phyloP scores from a whole-genome alignment of 2,113 vertebrate genomes.

The Microcebus murinus region DNA sequence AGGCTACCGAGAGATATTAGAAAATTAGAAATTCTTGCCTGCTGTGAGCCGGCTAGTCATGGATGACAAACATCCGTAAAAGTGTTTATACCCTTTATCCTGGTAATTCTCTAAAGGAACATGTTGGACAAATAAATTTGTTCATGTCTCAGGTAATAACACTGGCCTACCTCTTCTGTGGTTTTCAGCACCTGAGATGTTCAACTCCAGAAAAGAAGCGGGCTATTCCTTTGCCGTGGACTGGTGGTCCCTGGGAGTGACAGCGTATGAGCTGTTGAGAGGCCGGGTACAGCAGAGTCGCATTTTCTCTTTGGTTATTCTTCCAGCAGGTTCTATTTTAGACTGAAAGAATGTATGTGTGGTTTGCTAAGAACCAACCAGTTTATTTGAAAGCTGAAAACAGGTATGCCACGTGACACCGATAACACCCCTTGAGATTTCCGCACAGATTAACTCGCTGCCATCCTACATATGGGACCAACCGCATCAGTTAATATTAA shows the following conservation, averaged over 20 bases:
- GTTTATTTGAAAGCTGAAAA: not conserved
- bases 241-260: slow-evolving; percentile 92
- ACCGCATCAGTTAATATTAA: not conserved
- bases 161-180: slow-evolving; percentile 12
- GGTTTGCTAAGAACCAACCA: not conserved
- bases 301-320: not conserved
- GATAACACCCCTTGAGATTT: not conserved
- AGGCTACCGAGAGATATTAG: not conserved
- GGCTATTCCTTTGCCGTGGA: slow-evolving; percentile 94
- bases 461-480: not conserved
- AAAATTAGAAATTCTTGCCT: not conserved
- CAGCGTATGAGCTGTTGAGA: slow-evolving; percentile 95
- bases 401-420: not conserved
- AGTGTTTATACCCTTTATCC: not conserved
- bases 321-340: not conserved
- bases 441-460: fast-evolving
- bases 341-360: not conserved
- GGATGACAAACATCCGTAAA: not conserved
- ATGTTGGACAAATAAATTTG: not conserved
- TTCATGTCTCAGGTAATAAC: not conserved
- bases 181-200: slow-evolving; percentile 95
- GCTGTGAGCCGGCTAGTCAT: not conserved
- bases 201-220: slow-evolving; percentile 88
- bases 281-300: slow-evolving; percentile 88
- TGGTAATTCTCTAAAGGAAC: not conserved